Conservation (phyloP, 2,888 invertebrate species). For the Iselma pallidipennis region DNA sequence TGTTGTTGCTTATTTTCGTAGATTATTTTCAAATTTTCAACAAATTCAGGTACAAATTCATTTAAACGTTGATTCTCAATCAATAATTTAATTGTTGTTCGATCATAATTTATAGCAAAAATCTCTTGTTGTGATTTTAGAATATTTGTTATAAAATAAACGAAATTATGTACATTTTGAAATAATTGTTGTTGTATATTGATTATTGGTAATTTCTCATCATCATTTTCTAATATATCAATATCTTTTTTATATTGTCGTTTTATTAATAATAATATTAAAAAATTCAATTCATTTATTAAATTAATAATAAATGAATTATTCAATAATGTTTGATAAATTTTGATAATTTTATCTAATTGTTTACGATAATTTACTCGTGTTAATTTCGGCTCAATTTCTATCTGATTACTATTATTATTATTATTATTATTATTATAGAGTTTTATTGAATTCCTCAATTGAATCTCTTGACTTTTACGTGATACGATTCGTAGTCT, state of each 20-base stretch:
- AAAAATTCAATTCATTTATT: conserved; percentile 70
- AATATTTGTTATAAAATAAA: conserved; percentile 74
- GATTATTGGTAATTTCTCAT: conserved; percentile 11
- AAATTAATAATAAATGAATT: conserved; percentile 67
- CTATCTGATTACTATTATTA: conserved; percentile 45
- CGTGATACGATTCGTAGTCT: conserved; percentile 2
- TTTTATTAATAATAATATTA: conserved; percentile 66
- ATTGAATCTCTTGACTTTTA: conserved; percentile 1
- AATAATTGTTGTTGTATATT: conserved; percentile 46
- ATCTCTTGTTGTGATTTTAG: conserved; percentile 61
- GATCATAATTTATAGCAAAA: conserved; percentile 60
- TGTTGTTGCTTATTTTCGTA: conserved; percentile 24
- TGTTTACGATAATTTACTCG: conserved; percentile 59
- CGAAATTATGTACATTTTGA: conserved; percentile 67
- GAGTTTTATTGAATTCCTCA: conserved; percentile 22
- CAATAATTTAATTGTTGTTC: conserved; percentile 67
- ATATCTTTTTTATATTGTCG: conserved; percentile 53
- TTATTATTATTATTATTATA: conserved; percentile 45
- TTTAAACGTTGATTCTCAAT: conserved; percentile 69
- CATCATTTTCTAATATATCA: conserved; percentile 23
- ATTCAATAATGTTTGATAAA: conserved; percentile 65
- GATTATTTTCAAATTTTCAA: conserved; percentile 43
- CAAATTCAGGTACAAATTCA: conserved; percentile 60
- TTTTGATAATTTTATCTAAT: conserved; percentile 60
- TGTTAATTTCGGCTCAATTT: conserved; percentile 54